Evolutionary conservation across 2,113 vertebrate species (phyloP).

Genomic region (Ginglymostoma cirratum): DNA sequence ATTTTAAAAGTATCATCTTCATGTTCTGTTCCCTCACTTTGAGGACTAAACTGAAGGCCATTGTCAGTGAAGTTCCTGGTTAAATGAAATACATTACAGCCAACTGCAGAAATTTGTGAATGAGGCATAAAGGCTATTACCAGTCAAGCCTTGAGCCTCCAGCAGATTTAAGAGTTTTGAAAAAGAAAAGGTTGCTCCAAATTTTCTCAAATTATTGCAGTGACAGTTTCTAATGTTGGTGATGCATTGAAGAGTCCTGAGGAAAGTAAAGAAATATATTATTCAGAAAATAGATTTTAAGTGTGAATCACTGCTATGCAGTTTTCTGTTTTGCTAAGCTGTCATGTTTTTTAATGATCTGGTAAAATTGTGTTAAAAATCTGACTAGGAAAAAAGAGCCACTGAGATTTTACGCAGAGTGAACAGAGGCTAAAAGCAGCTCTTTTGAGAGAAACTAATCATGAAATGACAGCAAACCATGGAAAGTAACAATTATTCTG

Average conservation of each 20-base stretch:
- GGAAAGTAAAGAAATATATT: not conserved
- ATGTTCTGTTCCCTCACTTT: not conserved
- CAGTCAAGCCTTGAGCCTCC: not conserved
- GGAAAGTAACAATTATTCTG: not conserved
- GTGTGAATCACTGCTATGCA: not conserved
- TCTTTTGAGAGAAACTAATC: not conserved
- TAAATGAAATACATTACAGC: not conserved
- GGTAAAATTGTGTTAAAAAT: not conserved
- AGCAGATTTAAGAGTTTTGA: not conserved
- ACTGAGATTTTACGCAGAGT: not conserved
- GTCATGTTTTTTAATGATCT: not conserved
- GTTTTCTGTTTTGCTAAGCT: not conserved
- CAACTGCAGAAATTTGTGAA: not conserved
- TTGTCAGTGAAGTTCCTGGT: not conserved
- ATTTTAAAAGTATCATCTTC: too few species aligned
- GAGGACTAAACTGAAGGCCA: not conserved
- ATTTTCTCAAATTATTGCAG: not conserved
- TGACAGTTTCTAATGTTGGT: not conserved
- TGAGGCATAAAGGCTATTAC: not conserved
- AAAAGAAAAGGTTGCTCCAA: not conserved
- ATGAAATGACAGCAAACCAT: not conserved
- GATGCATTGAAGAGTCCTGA: not conserved
- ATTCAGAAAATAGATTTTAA: not conserved
- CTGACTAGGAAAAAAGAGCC: not conserved
- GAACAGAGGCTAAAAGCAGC: not conserved